A percentile compares a stretch with the other conserved stretches of the same genome.
Conservation (phyloP, 2,113 vertebrate species). For the Xyliphius kryptos region DNA sequence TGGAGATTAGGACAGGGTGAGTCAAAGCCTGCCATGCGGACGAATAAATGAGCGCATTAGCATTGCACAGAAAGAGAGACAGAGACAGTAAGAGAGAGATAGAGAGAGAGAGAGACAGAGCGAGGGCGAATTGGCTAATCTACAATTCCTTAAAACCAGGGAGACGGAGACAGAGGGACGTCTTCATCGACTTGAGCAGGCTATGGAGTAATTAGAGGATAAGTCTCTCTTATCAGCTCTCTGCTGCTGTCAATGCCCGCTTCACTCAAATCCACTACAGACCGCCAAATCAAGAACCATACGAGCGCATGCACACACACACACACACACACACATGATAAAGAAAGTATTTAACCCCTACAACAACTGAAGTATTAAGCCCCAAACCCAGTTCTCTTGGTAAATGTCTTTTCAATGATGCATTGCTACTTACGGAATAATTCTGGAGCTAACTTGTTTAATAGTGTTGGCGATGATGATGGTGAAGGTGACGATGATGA, state of each 20-base stretch:
- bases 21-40: constrained; percentile 43
- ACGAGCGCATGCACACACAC: neutral
- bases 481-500: too few species aligned
- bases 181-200: constrained; percentile 55
- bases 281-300: too few species aligned
- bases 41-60: constrained; percentile 41
- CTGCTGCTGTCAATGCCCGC: constrained; percentile 39
- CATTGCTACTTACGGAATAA: too few species aligned
- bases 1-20: constrained; percentile 55
- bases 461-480: too few species aligned
- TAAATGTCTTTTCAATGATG: too few species aligned
- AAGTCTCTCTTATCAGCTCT: constrained; percentile 46
- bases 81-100: constrained; percentile 10
- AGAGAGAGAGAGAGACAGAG: constrained; percentile 27
- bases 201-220: constrained; percentile 55
- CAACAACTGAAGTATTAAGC: neutral
- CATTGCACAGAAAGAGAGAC: constrained; percentile 39
- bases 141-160: constrained; percentile 47
- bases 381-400: neutral
- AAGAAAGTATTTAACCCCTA: neutral
- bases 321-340: constrained; percentile 14
- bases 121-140: constrained; percentile 47
- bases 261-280: constrained; percentile 32
- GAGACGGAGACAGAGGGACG: constrained; percentile 45
- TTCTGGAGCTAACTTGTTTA: too few species aligned